Evolutionary conservation across 2,113 vertebrate genomes (phyloP).

Genomic region (Lophochroa leadbeateri): DNA sequence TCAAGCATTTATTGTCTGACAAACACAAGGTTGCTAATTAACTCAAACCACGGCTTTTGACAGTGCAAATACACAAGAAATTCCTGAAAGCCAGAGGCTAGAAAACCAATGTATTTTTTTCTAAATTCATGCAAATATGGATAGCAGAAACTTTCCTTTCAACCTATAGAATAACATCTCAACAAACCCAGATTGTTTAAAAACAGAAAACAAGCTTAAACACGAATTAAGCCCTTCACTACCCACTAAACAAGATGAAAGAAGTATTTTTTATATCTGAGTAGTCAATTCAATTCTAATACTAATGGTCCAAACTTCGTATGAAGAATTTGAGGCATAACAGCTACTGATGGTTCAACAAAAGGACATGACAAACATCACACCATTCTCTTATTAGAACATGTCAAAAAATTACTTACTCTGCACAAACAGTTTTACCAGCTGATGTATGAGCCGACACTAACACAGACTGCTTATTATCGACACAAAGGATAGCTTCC

Average conservation of each 20-base stretch:
- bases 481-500: constrained; percentile 94
- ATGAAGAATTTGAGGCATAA: not conserved
- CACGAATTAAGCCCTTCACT: not conserved
- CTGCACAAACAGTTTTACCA: constrained; percentile 99
- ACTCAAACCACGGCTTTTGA: not conserved
- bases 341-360: not conserved
- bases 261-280: not conserved
- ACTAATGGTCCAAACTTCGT: not conserved
- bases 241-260: not conserved
- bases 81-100: not conserved
- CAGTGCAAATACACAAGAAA: not conserved
- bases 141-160: not conserved
- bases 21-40: not conserved
- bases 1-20: not conserved
- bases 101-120: not conserved
- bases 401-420: constrained; percentile 82
- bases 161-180: not conserved
- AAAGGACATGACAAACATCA: not conserved
- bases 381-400: not conserved
- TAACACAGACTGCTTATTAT: constrained; percentile 97
- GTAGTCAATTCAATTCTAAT: not conserved
- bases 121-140: not conserved
- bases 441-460: constrained; percentile 98
- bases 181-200: not conserved
- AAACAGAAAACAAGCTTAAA: not conserved